These are phyloP conservation scores for Stenichneumon culpator DNA, from an alignment of 2,888 invertebrate species.

Conservation along the genomic window DNA sequence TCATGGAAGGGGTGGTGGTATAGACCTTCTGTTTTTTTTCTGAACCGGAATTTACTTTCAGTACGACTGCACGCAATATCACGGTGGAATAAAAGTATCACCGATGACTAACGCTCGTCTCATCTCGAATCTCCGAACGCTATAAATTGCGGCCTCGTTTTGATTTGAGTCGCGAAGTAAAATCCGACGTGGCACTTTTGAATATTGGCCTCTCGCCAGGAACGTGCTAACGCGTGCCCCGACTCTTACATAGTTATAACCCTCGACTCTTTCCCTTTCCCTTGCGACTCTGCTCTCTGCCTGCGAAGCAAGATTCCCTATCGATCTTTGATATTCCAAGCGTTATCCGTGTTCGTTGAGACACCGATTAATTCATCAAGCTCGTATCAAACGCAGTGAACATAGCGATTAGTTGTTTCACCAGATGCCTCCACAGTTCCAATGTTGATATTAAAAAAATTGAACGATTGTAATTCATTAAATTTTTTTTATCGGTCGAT, in stretches of 20 bases:
- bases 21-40: background rate
- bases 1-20: background rate
- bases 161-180: slow-evolving; percentile 66
- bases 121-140: slow-evolving; percentile 37
- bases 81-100: slow-evolving; percentile 31
- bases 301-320: slow-evolving; percentile 24
- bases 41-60: background rate
- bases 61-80: slow-evolving; percentile 11
- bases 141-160: slow-evolving; percentile 58
- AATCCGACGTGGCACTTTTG: slow-evolving; percentile 65
- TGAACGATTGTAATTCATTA: background rate
- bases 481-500: background rate
- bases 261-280: slow-evolving; percentile 35
- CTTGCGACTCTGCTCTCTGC: slow-evolving; percentile 26
- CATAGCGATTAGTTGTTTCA: slow-evolving; percentile 49
- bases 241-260: slow-evolving; percentile 29
- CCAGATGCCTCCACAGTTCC: slow-evolving; percentile 30
- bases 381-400: slow-evolving; percentile 40
- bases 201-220: slow-evolving; percentile 67
- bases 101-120: slow-evolving; percentile 25
- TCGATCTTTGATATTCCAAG: slow-evolving; percentile 62
- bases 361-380: slow-evolving; percentile 51
- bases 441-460: background rate
- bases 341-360: slow-evolving; percentile 47
- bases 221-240: slow-evolving; percentile 56